phyloP scores from a whole-genome alignment of 2,797 vertebrate species.

The Acanthurus tractus region DNA sequence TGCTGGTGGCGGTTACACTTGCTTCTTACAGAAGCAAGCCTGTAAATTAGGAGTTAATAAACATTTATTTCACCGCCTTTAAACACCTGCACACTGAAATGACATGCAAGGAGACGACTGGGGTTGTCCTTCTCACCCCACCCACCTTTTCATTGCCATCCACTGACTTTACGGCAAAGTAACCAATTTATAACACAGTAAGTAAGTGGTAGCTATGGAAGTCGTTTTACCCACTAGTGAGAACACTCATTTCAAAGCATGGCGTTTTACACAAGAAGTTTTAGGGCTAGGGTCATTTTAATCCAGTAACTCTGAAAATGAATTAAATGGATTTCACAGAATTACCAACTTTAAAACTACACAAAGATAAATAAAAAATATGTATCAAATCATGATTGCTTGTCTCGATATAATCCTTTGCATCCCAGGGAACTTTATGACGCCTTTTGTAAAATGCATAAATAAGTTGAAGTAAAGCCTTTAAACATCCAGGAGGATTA shows the following conservation, averaged over 20 bases:
- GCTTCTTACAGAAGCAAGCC: not conserved
- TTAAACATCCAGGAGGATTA: not conserved
- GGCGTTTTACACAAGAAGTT: too few relatives aligned
- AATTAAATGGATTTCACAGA: too few relatives aligned
- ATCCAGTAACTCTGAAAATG: too few relatives aligned
- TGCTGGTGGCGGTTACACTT: too few relatives aligned
- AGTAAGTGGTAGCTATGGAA: too few relatives aligned
- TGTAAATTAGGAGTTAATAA: not conserved
- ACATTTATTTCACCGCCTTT: not conserved
- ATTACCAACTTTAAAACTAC: too few relatives aligned
- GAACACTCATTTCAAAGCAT: too few relatives aligned
- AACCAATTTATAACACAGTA: too few relatives aligned
- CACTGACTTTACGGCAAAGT: not conserved
- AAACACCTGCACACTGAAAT: not conserved
- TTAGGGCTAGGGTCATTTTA: too few relatives aligned
- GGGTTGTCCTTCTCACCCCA: slow-evolving; percentile 15
- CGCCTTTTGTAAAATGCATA: not conserved
- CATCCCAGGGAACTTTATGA: not conserved
- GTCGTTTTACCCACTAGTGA: too few relatives aligned
- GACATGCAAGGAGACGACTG: not conserved
- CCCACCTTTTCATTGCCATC: slow-evolving; percentile 39
- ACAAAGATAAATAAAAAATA: not conserved
- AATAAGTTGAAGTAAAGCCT: too few relatives aligned
- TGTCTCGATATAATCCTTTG: not conserved
- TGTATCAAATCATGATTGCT: not conserved